A percentile compares a stretch with the other conserved stretches of the same genome.
Evolutionary conservation across 1,140 invertebrate genomes (phyloP).

Genomic region (Panulirus ornatus): DNA sequence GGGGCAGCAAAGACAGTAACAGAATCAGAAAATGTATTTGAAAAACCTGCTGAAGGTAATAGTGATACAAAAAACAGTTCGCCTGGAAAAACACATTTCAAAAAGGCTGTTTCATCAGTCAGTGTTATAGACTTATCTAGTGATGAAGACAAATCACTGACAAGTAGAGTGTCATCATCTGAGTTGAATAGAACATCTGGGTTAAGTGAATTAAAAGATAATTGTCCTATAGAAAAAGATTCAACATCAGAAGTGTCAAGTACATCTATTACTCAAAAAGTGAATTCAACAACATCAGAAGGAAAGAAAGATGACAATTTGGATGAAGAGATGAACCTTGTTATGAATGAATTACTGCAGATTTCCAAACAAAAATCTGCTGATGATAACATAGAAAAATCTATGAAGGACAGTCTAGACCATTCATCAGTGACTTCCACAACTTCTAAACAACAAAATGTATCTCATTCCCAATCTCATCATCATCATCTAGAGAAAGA

Average conservation of each 20-base stretch:
- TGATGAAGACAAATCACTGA: slow-evolving; percentile 68
- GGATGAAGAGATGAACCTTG: slow-evolving; percentile 73
- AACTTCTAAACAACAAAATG: slow-evolving; percentile 3
- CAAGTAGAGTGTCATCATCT: slow-evolving; percentile 22
- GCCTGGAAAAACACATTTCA: neutral
- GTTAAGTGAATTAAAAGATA: neutral
- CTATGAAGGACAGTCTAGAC: neutral
- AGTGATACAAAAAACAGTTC: slow-evolving; percentile 14
- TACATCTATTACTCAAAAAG: slow-evolving; percentile 16
- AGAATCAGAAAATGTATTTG: neutral
- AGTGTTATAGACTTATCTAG: slow-evolving; percentile 72
- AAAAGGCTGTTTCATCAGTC: slow-evolving; percentile 10
- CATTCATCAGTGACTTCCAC: neutral
- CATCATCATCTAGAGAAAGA: neutral
- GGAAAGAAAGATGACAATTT: slow-evolving; percentile 64
- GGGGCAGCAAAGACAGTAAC: slow-evolving; percentile 25
- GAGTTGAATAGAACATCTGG: too few relatives aligned
- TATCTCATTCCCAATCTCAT: neutral
- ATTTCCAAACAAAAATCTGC: slow-evolving; percentile 72
- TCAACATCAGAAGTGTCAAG: neutral
- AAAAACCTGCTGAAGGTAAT: neutral
- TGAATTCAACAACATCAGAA: slow-evolving; percentile 43
- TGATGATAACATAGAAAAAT: slow-evolving; percentile 36
- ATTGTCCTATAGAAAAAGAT: slow-evolving; percentile 19
- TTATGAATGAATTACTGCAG: slow-evolving; percentile 73